Base-by-base conservation (phyloP, 2,113 vertebrate species). In the Gymnorhina tibicen region DNA sequence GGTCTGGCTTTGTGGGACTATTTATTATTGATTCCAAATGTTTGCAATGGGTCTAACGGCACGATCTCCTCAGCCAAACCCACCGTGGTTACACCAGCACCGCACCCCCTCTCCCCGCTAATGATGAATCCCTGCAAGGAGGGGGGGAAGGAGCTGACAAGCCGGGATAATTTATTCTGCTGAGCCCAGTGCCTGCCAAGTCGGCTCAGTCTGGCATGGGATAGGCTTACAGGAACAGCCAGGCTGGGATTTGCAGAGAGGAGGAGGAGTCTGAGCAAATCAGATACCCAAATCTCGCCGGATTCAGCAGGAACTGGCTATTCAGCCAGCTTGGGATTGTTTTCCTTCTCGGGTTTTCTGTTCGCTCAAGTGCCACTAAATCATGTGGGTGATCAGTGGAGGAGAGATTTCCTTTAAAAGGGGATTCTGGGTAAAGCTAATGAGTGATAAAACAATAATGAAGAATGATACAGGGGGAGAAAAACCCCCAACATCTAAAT, bases 131-230 rank as follows among this genome's bases (percentile, higher is more conserved):
- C 88, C 85, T 82, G 60, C 16, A 4, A 62, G 83, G 21, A 76
- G 76, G 3, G 19, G 60, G 55, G 37, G 75, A 89, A 95, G 27
- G 81, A 86, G 77, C 70, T 75, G 86, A 44, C 47, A 7, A 70
- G 20, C 53, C 6, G 1, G 90, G 74, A 44, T 90, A 69, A 98
- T 97, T 91, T 74, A 97, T 97, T 95, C 96, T 18, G 67, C 72
- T 67, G 84, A 91, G 75, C 72, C 75, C 50, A 8, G 91, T 19
- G 80, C 94, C 91, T 94, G 97, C 98, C 97, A 97, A 92, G 74
- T 63, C 49, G 22, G 95, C 96, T 96, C 90, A 11, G 91, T 13
- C 86, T 76, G 47, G 93, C 53, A 56, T 52, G 96, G 97, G 97
- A 96, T 19, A 66, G 94, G 95, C 56, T 94, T 39, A 72, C 66